These are phyloP conservation scores for Lordiphosa mommai DNA, from an alignment of 1,140 invertebrate genomes.

Conservation along the genomic window DNA sequence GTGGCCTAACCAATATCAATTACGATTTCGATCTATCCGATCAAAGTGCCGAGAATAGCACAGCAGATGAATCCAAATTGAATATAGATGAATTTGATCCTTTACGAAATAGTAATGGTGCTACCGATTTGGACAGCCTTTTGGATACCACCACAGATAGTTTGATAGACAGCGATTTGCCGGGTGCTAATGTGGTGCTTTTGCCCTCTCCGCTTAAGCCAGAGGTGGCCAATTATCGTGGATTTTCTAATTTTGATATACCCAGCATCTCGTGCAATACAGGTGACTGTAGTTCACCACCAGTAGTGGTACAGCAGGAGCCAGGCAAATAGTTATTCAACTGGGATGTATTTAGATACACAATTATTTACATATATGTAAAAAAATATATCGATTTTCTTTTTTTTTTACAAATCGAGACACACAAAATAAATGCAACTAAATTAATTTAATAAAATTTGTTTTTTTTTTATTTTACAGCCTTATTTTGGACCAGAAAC, in stretches of 20 bases:
- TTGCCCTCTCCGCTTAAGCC: slow-evolving; percentile 84
- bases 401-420: too few relatives aligned
- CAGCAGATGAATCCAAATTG: slow-evolving; percentile 81
- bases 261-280: slow-evolving; percentile 88
- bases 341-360: too few relatives aligned
- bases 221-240: slow-evolving; percentile 82
- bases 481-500: too few relatives aligned
- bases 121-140: slow-evolving; percentile 16
- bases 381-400: neutral
- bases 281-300: slow-evolving; percentile 81
- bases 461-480: too few relatives aligned
- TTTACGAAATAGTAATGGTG: slow-evolving; percentile 27
- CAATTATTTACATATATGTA: too few relatives aligned
- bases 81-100: slow-evolving; percentile 80
- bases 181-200: slow-evolving; percentile 81
- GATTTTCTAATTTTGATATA: slow-evolving; percentile 85
- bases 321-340: slow-evolving; percentile 12
- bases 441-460: too few relatives aligned
- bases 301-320: slow-evolving; percentile 4
- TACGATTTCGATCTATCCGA: slow-evolving; percentile 87
- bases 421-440: too few relatives aligned
- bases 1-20: slow-evolving; percentile 85
- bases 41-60: slow-evolving; percentile 85
- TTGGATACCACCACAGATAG: slow-evolving; percentile 58
- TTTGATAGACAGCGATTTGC: slow-evolving; percentile 81